Evolutionary conservation across 2,113 vertebrate species (phyloP), one percentile per base, ranked within the genome.

Genomic region (Ammodytes dubius): DNA sequence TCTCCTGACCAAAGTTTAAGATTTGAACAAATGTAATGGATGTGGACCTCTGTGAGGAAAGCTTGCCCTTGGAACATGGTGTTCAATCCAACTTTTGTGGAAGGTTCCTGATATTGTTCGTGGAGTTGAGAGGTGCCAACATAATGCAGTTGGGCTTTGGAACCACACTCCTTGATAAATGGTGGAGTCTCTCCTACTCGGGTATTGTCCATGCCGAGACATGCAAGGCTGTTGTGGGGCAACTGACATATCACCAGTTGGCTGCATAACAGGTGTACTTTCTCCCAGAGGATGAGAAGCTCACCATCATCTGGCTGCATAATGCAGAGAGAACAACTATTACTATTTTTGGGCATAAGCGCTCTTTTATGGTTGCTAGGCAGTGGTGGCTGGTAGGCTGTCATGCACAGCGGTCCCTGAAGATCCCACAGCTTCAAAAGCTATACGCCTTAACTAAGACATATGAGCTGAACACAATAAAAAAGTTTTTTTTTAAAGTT

Each of bases 211-310:
- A 77, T 49, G 42, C 71, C 43, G 47, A 71, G 50, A 73, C 12
- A 27, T 77, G 86, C 79, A 74, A 83, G 70, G 53, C 46, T 6
- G 79, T 50, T 77, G 64, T 80, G 42, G 63, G 50, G 74, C 74
- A 69, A 82, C 46, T 82, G 79, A 88, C 65, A 87, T 86, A 88
- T 86, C 81, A 87, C 69, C 6, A 4, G 35, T 81, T 80, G 64
- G 74, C 63, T 71, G 68, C 72, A 82, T 64, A 75, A 79, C 71
- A 80, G 75, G 42, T 87, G 61, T 77, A 73, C 59, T 61, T 70
- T 73, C 67, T 83, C 82, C 77, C 39, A 43, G 75, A 56, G 70
- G 80, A 76, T 76, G 50, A 70, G 54, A 83, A 70, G 70, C 54
- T 76, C 61, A 76, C 45, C 49, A 50, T 80, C 79, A 83, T 82